Evolutionary conservation across 2,797 vertebrate species (phyloP).

Genomic region (Sandelia bainsii): DNA sequence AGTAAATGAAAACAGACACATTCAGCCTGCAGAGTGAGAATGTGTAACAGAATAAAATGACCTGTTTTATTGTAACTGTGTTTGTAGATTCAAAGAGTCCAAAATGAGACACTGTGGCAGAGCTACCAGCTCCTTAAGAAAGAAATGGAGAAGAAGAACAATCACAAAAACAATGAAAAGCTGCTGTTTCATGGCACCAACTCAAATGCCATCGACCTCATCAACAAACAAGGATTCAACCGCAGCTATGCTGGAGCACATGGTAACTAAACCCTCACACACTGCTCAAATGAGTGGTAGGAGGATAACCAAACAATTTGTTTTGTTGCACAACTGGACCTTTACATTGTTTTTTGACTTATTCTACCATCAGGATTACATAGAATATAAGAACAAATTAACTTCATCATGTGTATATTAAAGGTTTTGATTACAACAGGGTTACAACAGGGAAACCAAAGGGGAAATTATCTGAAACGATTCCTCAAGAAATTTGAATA

Average conservation of each 20-base stretch:
- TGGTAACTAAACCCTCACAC: slow-evolving; percentile 53
- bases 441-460: too few relatives aligned
- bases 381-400: too few relatives aligned
- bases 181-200: slow-evolving; percentile 80
- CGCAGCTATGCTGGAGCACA: slow-evolving; percentile 79
- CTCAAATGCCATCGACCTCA: slow-evolving; percentile 37
- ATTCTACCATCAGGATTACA: too few relatives aligned
- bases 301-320: too few relatives aligned
- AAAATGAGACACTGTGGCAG: slow-evolving; percentile 77
- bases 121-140: slow-evolving; percentile 76
- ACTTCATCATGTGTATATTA: too few relatives aligned
- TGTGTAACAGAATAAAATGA: not conserved
- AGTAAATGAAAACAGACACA: not conserved
- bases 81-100: slow-evolving; percentile 78
- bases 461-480: too few relatives aligned
- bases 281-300: not conserved
- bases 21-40: not conserved
- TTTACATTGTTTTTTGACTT: too few relatives aligned
- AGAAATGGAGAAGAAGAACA: slow-evolving; percentile 76
- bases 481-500: too few relatives aligned
- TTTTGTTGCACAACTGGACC: too few relatives aligned
- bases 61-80: not conserved
- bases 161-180: slow-evolving; percentile 73
- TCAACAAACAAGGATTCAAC: slow-evolving; percentile 80
- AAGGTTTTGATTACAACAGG: too few relatives aligned